Base-by-base conservation (phyloP, 2,888 invertebrate genomes). In the Orthonevra nobilis region DNA sequence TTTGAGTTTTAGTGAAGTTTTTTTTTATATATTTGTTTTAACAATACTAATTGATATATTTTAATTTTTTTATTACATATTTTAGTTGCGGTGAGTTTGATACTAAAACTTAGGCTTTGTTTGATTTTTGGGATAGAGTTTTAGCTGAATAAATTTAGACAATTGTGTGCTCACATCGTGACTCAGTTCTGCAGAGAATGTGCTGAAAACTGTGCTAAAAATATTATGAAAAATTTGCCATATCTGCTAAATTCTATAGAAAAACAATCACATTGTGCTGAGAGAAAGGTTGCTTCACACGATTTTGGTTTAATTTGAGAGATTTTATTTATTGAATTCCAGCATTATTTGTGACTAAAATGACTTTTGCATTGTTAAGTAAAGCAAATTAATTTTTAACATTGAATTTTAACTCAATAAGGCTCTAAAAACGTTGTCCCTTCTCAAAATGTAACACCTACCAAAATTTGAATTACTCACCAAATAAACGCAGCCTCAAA, bases 31-130 rank as follows among this genome's bases (percentile, higher is more conserved):
- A n/a, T n/a, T 44, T 17, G 15, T 46, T 69, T n/a, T 50, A 61
- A 36, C 36, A 40, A 40, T 61, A 68, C 60, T 79, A 61, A 73
- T 73, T 79, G 30, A 73, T 1, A n/a, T n/a, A n/a, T 61, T 74
- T 61, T 14, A 52, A n/a, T 48, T 44, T 34, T 66, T 4, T 44
- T 54, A 10, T 38, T 20, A 14, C 30, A 38, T 52, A 1, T 36
- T 52, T 54, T 54, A 5, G 23, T 42, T 3, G 40, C 63, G 34
- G 44, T 69, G 36, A 69, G 9, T 58, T 68, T n/a, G n/a, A 19
- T 58, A 58, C 58, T 68, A 46, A 68, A 28, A 54, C 15, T 56
- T 20, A 6, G 10, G 7, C 26, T 58, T 60, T 10, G 42, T 70
- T 28, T 48, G 9, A 23, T 58, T 50, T 46, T 63, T 28, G 34